These are phyloP conservation scores for Recurvirostra avosetta DNA, from an alignment of 2,113 vertebrate genomes.

Conservation along the genomic window DNA sequence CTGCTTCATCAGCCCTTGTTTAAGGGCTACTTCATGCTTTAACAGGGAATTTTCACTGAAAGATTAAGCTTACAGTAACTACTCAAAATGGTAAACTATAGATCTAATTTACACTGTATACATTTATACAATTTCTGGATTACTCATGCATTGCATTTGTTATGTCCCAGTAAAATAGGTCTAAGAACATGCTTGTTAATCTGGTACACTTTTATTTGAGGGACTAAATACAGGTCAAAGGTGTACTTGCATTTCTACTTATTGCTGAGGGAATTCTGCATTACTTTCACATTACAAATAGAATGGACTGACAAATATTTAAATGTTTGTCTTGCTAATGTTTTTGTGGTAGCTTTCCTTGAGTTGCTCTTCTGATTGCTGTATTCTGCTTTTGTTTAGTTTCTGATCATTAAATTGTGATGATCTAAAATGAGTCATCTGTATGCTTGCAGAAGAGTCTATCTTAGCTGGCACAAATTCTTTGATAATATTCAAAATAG, in stretches of 20 bases:
- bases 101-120: background rate
- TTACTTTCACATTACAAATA: background rate
- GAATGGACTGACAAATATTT: background rate
- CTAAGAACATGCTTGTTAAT: background rate
- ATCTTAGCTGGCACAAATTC: background rate
- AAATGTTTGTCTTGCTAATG: background rate
- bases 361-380: background rate
- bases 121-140: background rate
- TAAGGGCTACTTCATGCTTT: background rate
- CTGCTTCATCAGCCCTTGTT: background rate
- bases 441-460: background rate
- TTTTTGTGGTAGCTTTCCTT: background rate
- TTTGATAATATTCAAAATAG: background rate
- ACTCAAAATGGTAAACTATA: background rate
- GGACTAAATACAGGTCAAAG: background rate
- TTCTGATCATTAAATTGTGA: background rate
- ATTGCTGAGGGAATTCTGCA: background rate
- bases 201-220: background rate
- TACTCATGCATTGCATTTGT: background rate
- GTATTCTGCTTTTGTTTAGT: background rate
- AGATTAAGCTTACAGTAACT: background rate
- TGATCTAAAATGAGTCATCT: background rate
- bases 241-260: background rate
- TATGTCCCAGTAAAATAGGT: background rate
- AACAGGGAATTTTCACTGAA: background rate